Evolutionary conservation across 2,797 vertebrate genomes (phyloP), one percentile per base, ranked within the genome.

Genomic region (Xenentodon cancila): DNA sequence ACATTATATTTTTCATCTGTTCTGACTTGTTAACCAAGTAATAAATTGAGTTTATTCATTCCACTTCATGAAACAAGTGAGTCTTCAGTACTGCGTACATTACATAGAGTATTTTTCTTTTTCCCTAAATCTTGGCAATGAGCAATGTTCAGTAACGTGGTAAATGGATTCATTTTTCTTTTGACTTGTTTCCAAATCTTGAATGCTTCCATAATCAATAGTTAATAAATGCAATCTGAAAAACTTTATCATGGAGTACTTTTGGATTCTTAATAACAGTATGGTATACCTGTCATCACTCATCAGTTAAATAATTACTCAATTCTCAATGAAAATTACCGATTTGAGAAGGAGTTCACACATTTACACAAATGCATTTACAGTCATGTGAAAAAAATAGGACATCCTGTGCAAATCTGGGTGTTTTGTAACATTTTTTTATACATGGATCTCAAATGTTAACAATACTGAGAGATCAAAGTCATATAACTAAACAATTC

Each of bases 11-110:
- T 68, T 58, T 58, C n/a, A 60, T 68, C 65, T 53, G 51, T 27
- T 44, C 40, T 64, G 64, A 50, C 59, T 77, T 67, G 44, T 79
- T 80, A 80, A 60, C 48, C n/a, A 60, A 12, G 57, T 64, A 63
- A 76, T 43, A 58, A 66, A 75, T 47, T 49, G 34, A 40, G 52
- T 59, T 43, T 16, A 30, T 64, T 65, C 58, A 69, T 58, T 65
- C 43, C 45, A 21, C 5, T 9, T 20, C 59, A 20, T 46, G 22
- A 75, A 71, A 74, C 43, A 55, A 63, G 40, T 34, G 20, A 42
- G 25, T 75, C 18, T 21, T 20, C 42, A 51, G 44, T 15, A 55
- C 42, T 18, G 43, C 32, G 47, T 3, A 44, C 21, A 53, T 64
- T 59, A 40, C 54, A 53, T 27, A n/a, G 32, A 51, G 49, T 49